A percentile compares a stretch with the other conserved stretches of the same genome.
phyloP scores from a whole-genome alignment of 2,113 vertebrate species.

The Caretta caretta region DNA sequence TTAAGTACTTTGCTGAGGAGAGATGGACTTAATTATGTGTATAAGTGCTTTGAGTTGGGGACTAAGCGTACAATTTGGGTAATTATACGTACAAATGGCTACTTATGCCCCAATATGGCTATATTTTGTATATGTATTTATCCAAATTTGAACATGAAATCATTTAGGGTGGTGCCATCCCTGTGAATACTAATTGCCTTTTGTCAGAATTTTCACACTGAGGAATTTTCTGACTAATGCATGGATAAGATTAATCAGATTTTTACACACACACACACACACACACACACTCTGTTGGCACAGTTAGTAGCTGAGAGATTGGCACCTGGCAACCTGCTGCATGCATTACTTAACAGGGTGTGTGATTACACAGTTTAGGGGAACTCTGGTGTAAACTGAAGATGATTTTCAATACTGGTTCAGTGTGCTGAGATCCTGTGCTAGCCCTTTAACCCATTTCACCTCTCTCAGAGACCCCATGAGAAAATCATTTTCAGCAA shows the following conservation, averaged over 20 bases:
- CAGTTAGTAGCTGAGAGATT: not conserved
- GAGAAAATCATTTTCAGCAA: not conserved
- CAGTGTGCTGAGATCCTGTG: too few species aligned
- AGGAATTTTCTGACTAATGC: not conserved
- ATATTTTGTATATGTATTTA: not conserved
- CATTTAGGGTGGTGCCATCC: not conserved
- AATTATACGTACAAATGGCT: not conserved
- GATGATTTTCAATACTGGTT: too few species aligned
- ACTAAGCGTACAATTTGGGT: not conserved
- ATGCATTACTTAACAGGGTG: too few species aligned
- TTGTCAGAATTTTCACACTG: accelerated
- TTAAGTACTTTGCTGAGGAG: not conserved
- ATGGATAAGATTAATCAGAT: too few species aligned
- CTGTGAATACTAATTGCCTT: not conserved
- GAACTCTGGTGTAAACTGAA: not conserved
- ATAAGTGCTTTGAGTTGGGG: not conserved
- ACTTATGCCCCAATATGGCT: not conserved
- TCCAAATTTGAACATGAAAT: not conserved
- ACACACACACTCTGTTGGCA: not conserved
- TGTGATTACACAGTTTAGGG: not conserved
- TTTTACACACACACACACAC: not conserved
- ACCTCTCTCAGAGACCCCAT: not conserved
- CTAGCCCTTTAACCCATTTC: too few species aligned
- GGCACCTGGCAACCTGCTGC: not conserved
- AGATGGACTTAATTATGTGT: too few species aligned